Percentiles rank a stretch among this genome's conserved stretches.
Conservation (phyloP, 2,888 invertebrate species). For the Epiblema foenella region DNA sequence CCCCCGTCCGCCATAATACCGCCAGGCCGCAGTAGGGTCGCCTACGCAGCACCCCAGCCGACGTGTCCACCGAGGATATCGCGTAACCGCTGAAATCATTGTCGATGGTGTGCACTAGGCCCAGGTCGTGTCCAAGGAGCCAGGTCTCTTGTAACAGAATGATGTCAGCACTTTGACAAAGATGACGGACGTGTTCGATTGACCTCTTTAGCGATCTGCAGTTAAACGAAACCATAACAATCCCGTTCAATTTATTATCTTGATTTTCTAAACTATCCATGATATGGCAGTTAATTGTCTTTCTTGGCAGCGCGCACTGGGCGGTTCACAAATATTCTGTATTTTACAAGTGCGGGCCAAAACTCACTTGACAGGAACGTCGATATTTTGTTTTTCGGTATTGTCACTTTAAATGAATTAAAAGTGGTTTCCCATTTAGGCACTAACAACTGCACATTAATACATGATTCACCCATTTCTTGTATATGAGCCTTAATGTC, state of each 20-base stretch:
- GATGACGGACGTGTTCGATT: background rate
- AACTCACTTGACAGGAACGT: no score
- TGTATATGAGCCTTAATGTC: no score
- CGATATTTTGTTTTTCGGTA: no score
- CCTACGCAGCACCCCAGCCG: background rate
- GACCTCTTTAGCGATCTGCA: background rate
- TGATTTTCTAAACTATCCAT: no score
- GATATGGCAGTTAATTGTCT: no score
- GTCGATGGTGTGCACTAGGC: background rate
- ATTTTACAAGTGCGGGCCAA: no score
- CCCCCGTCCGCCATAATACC: background rate
- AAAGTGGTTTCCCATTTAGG: no score
- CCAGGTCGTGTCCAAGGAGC: background rate
- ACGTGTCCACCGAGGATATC: background rate
- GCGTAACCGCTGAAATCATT: background rate
- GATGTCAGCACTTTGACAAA: background rate
- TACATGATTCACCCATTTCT: no score
- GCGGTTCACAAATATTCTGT: no score
- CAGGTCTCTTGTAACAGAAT: background rate
- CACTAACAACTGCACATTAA: no score
- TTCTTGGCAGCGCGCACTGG: no score
- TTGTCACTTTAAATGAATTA: no score
- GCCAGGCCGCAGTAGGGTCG: background rate
- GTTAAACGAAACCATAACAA: background rate
- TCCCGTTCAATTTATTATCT: background rate